Evolutionary conservation across 2,797 vertebrate species (phyloP).

Genomic region (Aselliscus stoliczkanus): DNA sequence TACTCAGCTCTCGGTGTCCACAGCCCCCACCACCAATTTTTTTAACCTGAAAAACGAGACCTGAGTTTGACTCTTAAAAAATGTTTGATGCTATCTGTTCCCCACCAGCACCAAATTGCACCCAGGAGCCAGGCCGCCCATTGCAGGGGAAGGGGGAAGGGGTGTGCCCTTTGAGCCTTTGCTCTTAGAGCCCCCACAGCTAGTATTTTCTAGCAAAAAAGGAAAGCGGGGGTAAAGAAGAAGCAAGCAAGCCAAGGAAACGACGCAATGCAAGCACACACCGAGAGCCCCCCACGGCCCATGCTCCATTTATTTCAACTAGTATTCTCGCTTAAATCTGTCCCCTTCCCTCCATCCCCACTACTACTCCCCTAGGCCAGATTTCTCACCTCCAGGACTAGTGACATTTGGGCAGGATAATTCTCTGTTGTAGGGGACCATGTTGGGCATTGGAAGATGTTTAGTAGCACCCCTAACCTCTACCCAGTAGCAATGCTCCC

Average conservation of each 20-base stretch:
- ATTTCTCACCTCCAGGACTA: not conserved
- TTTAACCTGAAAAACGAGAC: not conserved
- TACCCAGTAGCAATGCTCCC: fast-evolving
- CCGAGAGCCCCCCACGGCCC: not conserved
- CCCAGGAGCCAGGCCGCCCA: not conserved
- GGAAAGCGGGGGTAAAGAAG: not conserved
- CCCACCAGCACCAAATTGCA: fast-evolving
- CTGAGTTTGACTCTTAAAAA: not conserved
- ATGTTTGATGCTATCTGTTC: not conserved
- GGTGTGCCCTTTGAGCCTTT: not conserved
- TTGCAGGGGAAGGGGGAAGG: not conserved
- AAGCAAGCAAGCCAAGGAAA: not conserved
- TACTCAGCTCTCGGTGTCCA: not conserved
- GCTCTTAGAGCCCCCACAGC: not conserved
- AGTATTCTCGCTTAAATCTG: not conserved
- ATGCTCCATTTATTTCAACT: not conserved
- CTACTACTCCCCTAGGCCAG: no score
- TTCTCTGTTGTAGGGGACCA: not conserved
- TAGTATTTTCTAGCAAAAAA: not conserved
- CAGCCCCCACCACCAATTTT: not conserved
- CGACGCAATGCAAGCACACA: no score
- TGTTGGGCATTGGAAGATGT: not conserved
- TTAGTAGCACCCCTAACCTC: no score
- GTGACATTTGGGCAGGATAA: not conserved
- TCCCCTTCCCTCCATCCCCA: fast-evolving